These are phyloP conservation scores for Alexandromys fortis DNA, from an alignment of 2,113 vertebrate genomes.

Conservation along the genomic window DNA sequence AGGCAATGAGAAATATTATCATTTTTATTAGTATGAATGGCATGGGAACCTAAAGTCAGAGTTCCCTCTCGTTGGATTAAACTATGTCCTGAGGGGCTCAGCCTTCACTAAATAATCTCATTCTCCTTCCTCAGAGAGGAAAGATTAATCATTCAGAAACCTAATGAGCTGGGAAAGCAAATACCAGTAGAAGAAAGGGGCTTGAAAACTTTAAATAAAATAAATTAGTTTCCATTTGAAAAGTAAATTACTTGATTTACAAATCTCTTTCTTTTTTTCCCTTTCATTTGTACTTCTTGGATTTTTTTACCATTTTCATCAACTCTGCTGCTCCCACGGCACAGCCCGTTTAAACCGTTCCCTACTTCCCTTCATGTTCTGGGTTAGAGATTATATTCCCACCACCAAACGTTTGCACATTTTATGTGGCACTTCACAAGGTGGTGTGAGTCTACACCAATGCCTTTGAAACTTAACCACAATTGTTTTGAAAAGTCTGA, in stretches of 20 bases:
- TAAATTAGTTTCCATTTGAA: slow-evolving; percentile 73
- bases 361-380: neutral
- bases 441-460: neutral
- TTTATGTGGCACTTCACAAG: neutral
- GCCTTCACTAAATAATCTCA: slow-evolving; percentile 63
- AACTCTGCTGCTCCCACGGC: neutral
- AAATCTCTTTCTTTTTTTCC: neutral
- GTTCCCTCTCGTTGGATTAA: slow-evolving; percentile 61
- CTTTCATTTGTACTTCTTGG: slow-evolving; percentile 3
- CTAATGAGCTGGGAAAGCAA: slow-evolving; percentile 76
- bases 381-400: neutral
- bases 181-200: slow-evolving; percentile 64
- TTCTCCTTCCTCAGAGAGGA: slow-evolving; percentile 65
- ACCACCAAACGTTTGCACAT: neutral
- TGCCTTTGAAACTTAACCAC: neutral
- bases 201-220: slow-evolving; percentile 73
- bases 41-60: slow-evolving; percentile 7
- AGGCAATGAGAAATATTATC: slow-evolving; percentile 40
- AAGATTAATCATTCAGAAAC: slow-evolving; percentile 76
- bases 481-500: slow-evolving; percentile 13
- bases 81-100: slow-evolving; percentile 49
- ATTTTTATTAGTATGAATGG: slow-evolving; percentile 48
- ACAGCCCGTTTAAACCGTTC: neutral
- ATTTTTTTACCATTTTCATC: neutral
- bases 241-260: slow-evolving; percentile 64